These are phyloP conservation scores for Panurus biarmicus DNA, from an alignment of 2,113 vertebrate genomes.

Conservation along the genomic window DNA sequence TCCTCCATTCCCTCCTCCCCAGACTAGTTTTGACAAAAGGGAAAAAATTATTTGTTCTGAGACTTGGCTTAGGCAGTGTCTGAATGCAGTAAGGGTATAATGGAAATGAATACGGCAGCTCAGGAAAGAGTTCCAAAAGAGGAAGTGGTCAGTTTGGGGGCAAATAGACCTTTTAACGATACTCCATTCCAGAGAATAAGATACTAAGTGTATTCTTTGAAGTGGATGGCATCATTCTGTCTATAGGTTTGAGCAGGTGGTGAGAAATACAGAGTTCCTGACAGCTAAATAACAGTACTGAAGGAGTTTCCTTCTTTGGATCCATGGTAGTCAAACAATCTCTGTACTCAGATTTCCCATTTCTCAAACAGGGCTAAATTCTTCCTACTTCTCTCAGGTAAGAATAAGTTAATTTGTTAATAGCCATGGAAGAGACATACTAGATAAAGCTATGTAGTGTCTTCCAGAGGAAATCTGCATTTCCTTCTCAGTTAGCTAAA, in stretches of 20 bases:
- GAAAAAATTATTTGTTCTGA: not conserved
- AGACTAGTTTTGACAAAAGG: not conserved
- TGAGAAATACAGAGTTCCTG: not conserved
- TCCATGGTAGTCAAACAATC: not conserved
- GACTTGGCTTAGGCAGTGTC: not conserved
- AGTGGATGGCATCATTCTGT: not conserved
- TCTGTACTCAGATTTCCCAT: not conserved
- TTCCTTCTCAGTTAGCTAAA: not conserved
- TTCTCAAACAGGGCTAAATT: not conserved
- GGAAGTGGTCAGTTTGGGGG: not conserved
- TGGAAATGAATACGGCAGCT: not conserved
- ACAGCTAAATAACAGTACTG: not conserved
- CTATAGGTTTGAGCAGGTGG: not conserved
- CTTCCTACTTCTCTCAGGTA: not conserved
- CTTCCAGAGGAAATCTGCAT: not conserved
- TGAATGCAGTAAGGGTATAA: not conserved
- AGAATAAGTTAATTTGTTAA: not conserved
- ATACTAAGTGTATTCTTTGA: not conserved
- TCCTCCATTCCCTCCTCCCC: not conserved
- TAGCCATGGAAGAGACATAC: not conserved
- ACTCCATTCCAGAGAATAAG: not conserved
- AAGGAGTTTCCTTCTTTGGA: not conserved
- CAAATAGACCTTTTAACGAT: not conserved
- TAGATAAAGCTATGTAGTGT: not conserved
- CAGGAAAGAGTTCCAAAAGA: not conserved